Conservation (phyloP, 2,888 invertebrate species). For the Pandemis cinnamomeana region DNA sequence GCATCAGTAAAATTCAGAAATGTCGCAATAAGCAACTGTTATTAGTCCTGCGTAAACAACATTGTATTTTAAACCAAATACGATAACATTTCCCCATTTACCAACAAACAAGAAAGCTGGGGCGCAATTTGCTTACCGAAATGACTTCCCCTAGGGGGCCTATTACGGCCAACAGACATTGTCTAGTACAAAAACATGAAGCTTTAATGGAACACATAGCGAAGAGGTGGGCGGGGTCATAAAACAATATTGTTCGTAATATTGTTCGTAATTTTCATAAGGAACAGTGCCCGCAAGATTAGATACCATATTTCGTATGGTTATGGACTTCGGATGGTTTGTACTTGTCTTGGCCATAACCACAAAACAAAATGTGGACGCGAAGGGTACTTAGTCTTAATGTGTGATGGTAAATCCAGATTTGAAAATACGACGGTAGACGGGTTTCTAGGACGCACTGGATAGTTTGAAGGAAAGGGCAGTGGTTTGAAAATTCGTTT, state of each 20-base stretch:
- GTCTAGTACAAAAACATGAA: conserved; percentile 41
- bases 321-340: conserved; percentile 28
- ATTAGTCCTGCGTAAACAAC: background rate
- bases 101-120: conserved; percentile 1
- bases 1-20: too few species aligned
- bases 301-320: conserved; percentile 40
- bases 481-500: too few species aligned
- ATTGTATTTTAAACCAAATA: background rate
- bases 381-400: conserved; percentile 3
- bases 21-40: too few species aligned
- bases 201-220: conserved; percentile 41
- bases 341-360: background rate
- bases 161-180: conserved; percentile 18
- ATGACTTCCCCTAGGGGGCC: conserved; percentile 32
- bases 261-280: conserved; percentile 44
- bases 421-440: conserved; percentile 14
- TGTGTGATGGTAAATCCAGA: conserved; percentile 21
- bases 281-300: conserved; percentile 40
- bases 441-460: background rate
- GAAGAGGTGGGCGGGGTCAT: conserved; percentile 43
- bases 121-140: conserved; percentile 32
- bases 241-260: conserved; percentile 45
- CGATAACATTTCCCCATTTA: background rate
- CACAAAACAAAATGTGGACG: conserved; percentile 11
- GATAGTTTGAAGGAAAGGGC: background rate